Base-by-base conservation (phyloP, 2,888 invertebrate species). In the Stratiomys singularior region DNA sequence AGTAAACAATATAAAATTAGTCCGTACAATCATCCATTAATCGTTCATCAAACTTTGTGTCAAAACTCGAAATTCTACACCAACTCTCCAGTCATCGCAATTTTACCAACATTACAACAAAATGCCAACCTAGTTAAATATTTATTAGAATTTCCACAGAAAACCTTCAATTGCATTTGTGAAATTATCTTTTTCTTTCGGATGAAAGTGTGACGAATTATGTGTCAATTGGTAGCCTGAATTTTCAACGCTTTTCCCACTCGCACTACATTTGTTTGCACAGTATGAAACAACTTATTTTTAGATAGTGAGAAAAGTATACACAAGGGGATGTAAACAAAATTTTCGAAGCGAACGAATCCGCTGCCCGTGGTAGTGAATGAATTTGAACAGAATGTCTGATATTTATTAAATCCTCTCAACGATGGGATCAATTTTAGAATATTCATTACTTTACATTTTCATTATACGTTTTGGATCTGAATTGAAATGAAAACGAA, bases 261-360 rank as follows among this genome's bases (percentile, higher is more conserved):
- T 60, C 37, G 37, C 37, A 9, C 13, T 60, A 25, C 3, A 23
- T 60, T 60, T 60, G 60, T 60, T 60, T 52, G 18, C 52, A 52
- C 52, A n/a, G 15, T 15, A 13, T 60, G 23, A 21, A 60, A 11
- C 60, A 60, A 60, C 23, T 60, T 60, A 60, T 60, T 60, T 60
- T 60, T 60, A 60, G 60, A 60, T 21, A 21, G 60, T 25, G 60
- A 60, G 60, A 60, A 60, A 25, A 25, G 60, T 25, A 25, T 25
- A 60, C 60, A 60, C 52, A 2, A 18, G 52, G 18, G 18, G 18
- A 52, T 52, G 52, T 52, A 52, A 52, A 52, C 52, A 52, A 52
- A 52, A 52, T 52, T 52, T 9, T 52, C 15, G 7, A 52, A 52
- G 37, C 37, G 37, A 37, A 37, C 9, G 37, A 37, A 37, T 3